Conservation (phyloP, 2,113 vertebrate genomes). For the Oncorhynchus gorbuscha region DNA sequence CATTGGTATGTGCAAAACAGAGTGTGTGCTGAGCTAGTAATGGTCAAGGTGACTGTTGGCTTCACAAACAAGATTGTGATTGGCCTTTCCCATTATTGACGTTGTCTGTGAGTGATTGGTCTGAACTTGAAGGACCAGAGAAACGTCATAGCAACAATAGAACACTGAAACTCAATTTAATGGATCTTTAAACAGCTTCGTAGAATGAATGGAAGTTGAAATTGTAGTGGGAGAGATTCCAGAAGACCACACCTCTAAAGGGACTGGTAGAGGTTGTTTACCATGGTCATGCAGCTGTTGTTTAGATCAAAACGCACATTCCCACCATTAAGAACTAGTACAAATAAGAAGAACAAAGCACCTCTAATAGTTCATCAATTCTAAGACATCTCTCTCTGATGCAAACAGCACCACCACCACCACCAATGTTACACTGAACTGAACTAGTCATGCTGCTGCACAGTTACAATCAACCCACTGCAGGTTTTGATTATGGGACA, state of each 20-base stretch:
- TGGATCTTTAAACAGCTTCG: conserved; percentile 28
- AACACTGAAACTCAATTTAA: conserved; percentile 43
- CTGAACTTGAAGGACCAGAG: conserved; percentile 42
- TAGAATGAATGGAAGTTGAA: conserved; percentile 36
- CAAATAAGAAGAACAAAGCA: conserved; percentile 32
- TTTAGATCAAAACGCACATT: conserved; percentile 29
- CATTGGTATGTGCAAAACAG: conserved; percentile 47
- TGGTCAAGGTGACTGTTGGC: conserved; percentile 54
- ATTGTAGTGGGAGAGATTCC: background rate
- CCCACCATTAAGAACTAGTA: conserved; percentile 19
- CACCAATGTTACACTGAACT: background rate
- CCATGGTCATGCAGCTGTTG: conserved; percentile 19
- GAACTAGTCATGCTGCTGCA: conserved; percentile 17
- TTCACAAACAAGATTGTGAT: conserved; percentile 56
- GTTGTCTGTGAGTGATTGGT: conserved; percentile 31
- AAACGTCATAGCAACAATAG: conserved; percentile 25
- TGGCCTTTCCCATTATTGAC: conserved; percentile 40
- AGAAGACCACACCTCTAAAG: background rate
- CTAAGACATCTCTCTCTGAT: conserved; percentile 8
- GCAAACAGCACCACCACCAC: conserved; percentile 8
- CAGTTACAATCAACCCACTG: conserved; percentile 15
- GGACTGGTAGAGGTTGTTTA: background rate
- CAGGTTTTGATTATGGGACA: conserved; percentile 13
- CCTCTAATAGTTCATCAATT: conserved; percentile 20
- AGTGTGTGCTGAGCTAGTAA: conserved; percentile 45